These are phyloP conservation scores for Brachionus rubens DNA, from an alignment of 1,140 invertebrate genomes.

Conservation along the genomic window DNA sequence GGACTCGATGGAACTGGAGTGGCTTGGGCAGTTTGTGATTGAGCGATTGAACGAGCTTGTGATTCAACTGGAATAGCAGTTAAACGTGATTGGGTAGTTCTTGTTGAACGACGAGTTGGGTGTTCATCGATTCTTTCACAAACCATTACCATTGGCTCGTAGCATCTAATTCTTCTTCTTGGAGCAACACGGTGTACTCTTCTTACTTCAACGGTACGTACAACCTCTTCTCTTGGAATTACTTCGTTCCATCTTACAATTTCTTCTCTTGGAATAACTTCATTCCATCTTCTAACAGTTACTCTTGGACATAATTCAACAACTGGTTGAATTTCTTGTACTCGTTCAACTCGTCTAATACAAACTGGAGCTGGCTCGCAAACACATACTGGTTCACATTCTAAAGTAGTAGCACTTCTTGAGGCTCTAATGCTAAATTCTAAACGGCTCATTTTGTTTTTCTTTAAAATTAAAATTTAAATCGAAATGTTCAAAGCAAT, in stretches of 20 bases:
- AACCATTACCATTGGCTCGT: constrained; percentile 25
- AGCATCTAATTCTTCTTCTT: constrained; percentile 5
- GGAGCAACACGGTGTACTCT: not conserved
- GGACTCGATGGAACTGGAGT: not conserved
- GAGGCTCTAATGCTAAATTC: too few species aligned
- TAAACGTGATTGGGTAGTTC: not conserved
- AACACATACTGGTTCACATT: constrained; percentile 1
- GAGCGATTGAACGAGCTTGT: not conserved
- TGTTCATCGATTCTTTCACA: constrained; percentile 23
- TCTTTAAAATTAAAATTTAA: too few species aligned
- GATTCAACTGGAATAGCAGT: not conserved
- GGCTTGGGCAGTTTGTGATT: not conserved
- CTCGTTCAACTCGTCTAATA: not conserved
- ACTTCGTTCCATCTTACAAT: constrained; percentile 21
- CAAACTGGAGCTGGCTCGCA: not conserved
- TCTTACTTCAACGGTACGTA: constrained; percentile 3
- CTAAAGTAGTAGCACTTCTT: not conserved
- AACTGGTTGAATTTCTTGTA: constrained; percentile 16
- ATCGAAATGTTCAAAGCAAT: too few species aligned
- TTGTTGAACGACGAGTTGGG: not conserved
- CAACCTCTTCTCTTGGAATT: constrained; percentile 27
- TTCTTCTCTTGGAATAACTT: constrained; percentile 20
- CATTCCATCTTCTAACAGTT: constrained; percentile 19
- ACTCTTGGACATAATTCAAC: not conserved
- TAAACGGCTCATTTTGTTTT: constrained; percentile 4